phyloP scores from a whole-genome alignment of 2,888 invertebrate species.

The Agriopis aurantiaria region DNA sequence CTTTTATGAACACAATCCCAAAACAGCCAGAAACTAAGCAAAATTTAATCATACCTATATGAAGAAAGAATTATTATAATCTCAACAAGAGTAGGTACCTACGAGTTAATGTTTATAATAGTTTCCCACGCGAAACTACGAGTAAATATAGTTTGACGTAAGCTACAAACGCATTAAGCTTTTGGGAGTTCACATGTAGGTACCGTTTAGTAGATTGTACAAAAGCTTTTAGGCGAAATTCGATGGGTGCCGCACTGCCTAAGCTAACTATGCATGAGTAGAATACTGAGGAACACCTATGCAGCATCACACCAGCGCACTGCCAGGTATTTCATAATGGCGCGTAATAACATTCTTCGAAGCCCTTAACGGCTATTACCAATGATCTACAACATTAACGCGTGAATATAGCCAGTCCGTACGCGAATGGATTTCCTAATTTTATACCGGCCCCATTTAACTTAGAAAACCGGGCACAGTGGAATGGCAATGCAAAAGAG shows the following conservation, averaged over 20 bases:
- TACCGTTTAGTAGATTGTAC: conserved; percentile 58
- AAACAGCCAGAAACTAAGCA: background rate
- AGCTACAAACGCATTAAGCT: conserved; percentile 44
- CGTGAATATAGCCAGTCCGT: conserved; percentile 36
- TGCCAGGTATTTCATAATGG: conserved; percentile 51
- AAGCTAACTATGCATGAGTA: conserved; percentile 48
- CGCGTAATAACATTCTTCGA: conserved; percentile 55
- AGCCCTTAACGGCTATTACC: conserved; percentile 56
- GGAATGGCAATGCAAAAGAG: conserved; percentile 48
- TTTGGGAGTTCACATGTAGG: conserved; percentile 42
- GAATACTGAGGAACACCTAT: conserved; percentile 53
- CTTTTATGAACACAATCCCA: no score
- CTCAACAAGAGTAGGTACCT: background rate
- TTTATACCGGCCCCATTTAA: conserved; percentile 39
- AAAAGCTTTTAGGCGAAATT: conserved; percentile 67
- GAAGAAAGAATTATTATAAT: background rate
- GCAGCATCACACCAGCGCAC: conserved; percentile 43
- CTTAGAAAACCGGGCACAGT: conserved; percentile 44
- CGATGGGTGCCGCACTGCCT: conserved; percentile 50
- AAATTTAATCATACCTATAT: background rate
- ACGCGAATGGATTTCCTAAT: conserved; percentile 43
- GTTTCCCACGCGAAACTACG: conserved; percentile 14
- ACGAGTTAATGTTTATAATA: conserved; percentile 5
- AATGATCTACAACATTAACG: conserved; percentile 54
- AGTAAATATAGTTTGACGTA: conserved; percentile 27